Conservation (phyloP, 2,113 vertebrate species). For the Eulacestoma nigropectus region DNA sequence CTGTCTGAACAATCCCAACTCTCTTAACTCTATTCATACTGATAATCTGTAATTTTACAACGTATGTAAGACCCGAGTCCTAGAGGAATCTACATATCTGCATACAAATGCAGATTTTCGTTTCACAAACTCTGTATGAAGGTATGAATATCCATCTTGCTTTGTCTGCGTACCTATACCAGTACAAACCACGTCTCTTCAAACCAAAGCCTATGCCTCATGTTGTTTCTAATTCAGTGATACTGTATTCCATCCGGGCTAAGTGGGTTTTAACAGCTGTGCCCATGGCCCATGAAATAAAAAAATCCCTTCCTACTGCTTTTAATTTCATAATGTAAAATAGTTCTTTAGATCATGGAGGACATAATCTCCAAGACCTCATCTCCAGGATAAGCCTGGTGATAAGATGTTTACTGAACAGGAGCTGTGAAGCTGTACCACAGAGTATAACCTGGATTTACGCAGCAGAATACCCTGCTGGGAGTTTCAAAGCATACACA, state of each 20-base stretch:
- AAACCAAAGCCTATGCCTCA: not conserved
- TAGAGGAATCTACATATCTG: too few relatives aligned
- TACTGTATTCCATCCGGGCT: not conserved
- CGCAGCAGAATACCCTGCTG: not conserved
- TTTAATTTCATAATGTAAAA: conserved; percentile 12
- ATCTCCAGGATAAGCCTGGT: not conserved
- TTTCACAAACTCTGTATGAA: not conserved
- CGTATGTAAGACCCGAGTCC: not conserved
- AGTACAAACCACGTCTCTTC: not conserved
- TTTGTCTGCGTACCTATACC: not conserved
- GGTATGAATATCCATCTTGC: not conserved
- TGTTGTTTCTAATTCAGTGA: not conserved
- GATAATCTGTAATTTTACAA: not conserved
- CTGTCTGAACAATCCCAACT: not conserved
- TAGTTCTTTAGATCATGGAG: not conserved
- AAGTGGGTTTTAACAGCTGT: not conserved
- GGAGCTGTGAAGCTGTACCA: not conserved
- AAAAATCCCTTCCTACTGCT: not conserved
- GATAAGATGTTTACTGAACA: not conserved
- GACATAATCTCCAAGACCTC: not conserved
- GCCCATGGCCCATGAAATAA: not conserved
- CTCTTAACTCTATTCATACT: not conserved
- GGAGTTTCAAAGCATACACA: not conserved
- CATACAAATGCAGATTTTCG: not conserved
- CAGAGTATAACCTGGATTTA: not conserved